Evolutionary conservation across 2,888 invertebrate genomes (phyloP), one percentile per base, ranked within the genome.

Genomic region (Calliphora vomitoria): DNA sequence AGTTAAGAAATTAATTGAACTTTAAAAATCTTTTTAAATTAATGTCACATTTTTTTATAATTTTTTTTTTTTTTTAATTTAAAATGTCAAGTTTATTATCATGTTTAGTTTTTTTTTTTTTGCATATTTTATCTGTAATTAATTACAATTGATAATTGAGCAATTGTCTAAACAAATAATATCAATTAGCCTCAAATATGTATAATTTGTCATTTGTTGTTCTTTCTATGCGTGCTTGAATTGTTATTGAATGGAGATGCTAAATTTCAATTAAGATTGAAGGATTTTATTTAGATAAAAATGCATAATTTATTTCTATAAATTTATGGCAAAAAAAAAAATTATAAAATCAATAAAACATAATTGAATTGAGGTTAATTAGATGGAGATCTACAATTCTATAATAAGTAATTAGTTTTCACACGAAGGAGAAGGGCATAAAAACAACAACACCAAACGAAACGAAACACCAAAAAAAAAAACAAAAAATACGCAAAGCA

Each of bases 91-190:
- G 82, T 76, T 71, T 82, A 82, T 38, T 66, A 20, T 74, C 35
- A 74, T 44, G 25, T 62, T 64, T 72, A 35, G 15, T 41, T 55
- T 58, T 4, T 62, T 53, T n/a, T 64, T 64, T 25, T 58, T 69
- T 68, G 4, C 15, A 62, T 18, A 72, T 31, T 53, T 53, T 38
- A 53, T 62, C 11, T 25, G 31, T 71, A 76, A 71, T 83, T 83
- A 76, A 76, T 64, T 62, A 75, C 47, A 69, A 82, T 76, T 82
- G 76, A 83, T 71, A 76, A 76, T 76, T 71, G 25, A 44, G 18
- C n/a, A 72, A 64, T 72, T 80, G 60, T 55, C 66, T 55, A 38
- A 60, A 71, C 31, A 80, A 69, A 69, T 71, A 71, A 60, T 71
- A 72, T 71, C 62, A 81, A 81, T 81, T 81, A 64, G 80, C 31